Conservation (phyloP, 2,888 invertebrate genomes). For the Diarsia dahlii region DNA sequence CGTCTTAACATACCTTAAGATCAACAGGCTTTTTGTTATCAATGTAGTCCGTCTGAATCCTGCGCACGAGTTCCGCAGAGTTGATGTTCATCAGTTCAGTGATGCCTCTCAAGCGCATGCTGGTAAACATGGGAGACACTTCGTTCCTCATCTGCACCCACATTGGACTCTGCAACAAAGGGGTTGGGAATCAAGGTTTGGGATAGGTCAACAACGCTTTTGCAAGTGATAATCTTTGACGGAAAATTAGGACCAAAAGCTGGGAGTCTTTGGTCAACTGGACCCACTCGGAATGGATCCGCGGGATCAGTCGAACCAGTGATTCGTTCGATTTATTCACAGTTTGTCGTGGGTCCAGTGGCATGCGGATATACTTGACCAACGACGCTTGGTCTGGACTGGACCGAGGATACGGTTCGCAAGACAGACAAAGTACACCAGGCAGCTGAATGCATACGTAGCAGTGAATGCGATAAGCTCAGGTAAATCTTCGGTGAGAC, state of each 20-base stretch:
- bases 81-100: constrained; percentile 84
- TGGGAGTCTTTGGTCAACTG: too few relatives aligned
- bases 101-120: constrained; percentile 74
- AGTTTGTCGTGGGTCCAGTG: too few relatives aligned
- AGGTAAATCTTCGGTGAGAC: neutral
- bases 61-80: constrained; percentile 76
- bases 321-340: too few relatives aligned
- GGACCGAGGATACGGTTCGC: neutral
- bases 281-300: too few relatives aligned
- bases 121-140: constrained; percentile 82
- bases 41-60: constrained; percentile 77
- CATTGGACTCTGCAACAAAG: constrained; percentile 76
- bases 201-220: neutral
- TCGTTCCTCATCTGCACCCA: constrained; percentile 80
- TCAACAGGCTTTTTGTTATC: constrained; percentile 74
- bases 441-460: neutral
- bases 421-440: neutral
- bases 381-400: too few relatives aligned
- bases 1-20: constrained; percentile 76
- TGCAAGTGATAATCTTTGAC: neutral
- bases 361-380: too few relatives aligned
- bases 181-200: neutral
- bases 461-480: neutral
- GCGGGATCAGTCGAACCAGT: too few relatives aligned
- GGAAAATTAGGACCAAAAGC: neutral